These are phyloP conservation scores for Aramus guarauna DNA, from an alignment of 2,113 vertebrate genomes.

Conservation along the genomic window DNA sequence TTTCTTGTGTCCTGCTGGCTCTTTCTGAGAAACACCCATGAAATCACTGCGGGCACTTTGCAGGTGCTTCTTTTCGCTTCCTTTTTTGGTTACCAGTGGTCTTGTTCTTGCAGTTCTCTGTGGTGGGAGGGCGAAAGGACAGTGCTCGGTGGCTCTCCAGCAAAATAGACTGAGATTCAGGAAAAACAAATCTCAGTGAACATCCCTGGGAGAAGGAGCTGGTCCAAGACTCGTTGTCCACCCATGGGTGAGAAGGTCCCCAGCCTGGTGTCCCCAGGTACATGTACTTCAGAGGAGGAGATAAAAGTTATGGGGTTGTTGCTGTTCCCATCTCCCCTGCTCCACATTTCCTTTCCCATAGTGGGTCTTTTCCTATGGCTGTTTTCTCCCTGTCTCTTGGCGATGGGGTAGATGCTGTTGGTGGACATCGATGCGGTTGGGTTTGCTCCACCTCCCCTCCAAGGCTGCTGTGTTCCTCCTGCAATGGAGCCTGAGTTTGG, in stretches of 20 bases:
- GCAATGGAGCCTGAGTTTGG: not conserved
- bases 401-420: not conserved
- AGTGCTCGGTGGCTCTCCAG: not conserved
- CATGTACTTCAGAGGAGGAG: fast-evolving
- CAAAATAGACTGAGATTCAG: not conserved
- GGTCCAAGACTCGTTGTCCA: not conserved
- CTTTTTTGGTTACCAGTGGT: not conserved
- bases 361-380: not conserved
- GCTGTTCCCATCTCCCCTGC: not conserved
- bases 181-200: not conserved
- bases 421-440: not conserved
- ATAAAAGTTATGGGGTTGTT: fast-evolving
- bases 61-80: not conserved
- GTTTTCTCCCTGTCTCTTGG: not conserved
- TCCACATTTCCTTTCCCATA: fast-evolving
- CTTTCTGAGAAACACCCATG: not conserved
- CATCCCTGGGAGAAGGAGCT: not conserved
- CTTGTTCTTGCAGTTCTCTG: fast-evolving
- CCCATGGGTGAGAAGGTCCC: not conserved
- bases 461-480: not conserved
- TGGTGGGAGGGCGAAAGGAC: fast-evolving
- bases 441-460: not conserved
- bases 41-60: not conserved
- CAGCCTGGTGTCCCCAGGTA: not conserved
- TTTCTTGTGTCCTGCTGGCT: not conserved